A percentile compares a stretch with the other conserved stretches of the same genome.
Conservation (phyloP, 2,888 invertebrate genomes). For the Cheilosia grossa region DNA sequence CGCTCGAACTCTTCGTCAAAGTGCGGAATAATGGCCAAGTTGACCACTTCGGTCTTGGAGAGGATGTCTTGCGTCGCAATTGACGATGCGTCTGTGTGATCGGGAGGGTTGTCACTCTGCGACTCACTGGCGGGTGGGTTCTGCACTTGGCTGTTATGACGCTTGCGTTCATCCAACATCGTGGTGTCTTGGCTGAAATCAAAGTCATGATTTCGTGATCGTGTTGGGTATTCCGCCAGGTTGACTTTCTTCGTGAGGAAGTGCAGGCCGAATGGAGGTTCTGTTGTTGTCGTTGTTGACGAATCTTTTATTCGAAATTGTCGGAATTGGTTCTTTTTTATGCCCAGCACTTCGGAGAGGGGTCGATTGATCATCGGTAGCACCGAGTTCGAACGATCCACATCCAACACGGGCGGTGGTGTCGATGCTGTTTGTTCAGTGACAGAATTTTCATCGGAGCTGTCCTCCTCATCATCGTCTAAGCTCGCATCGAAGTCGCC, state of each 20-base stretch:
- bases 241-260: constrained; percentile 81
- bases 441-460: constrained; percentile 77
- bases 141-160: constrained; percentile 77
- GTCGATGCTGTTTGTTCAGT: constrained; percentile 76
- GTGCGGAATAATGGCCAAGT: constrained; percentile 83
- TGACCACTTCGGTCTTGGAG: constrained; percentile 83
- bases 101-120: constrained; percentile 73
- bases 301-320: constrained; percentile 82
- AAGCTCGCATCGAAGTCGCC: constrained; percentile 75
- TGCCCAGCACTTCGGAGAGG: constrained; percentile 83
- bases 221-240: constrained; percentile 81
- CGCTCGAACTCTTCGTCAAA: constrained; percentile 83
- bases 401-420: constrained; percentile 70
- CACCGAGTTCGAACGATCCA: constrained; percentile 78
- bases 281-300: constrained; percentile 77
- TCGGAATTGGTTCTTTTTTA: constrained; percentile 83
- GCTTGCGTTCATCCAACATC: constrained; percentile 81
- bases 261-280: constrained; percentile 77
- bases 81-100: constrained; percentile 77
- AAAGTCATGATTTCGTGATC: constrained; percentile 80
- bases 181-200: constrained; percentile 82
- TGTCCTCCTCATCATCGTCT: constrained; percentile 73
- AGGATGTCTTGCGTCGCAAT: constrained; percentile 81
- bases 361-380: constrained; percentile 83
- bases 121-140: constrained; percentile 57